These are phyloP conservation scores for Xerus inauris DNA, from an alignment of 2,113 vertebrate species.

Conservation along the genomic window DNA sequence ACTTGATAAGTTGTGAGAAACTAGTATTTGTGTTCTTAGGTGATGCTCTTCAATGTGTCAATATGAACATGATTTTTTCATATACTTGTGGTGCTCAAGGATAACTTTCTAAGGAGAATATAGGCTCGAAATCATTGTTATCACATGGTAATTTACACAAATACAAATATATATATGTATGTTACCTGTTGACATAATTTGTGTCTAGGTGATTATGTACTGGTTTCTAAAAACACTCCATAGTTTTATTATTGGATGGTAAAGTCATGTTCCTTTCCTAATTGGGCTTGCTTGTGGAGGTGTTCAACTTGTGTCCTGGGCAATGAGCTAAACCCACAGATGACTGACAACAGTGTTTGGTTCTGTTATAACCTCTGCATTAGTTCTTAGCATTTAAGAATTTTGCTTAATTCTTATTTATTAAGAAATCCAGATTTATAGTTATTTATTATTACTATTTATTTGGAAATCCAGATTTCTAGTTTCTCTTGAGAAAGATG, in stretches of 20 bases:
- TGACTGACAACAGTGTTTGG: neutral
- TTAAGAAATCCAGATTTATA: neutral
- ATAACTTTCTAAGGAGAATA: constrained; percentile 5
- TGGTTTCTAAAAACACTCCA: constrained; percentile 20
- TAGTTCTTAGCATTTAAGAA: neutral
- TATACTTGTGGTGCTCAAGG: neutral
- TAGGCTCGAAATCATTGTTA: neutral
- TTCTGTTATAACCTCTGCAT: constrained; percentile 25
- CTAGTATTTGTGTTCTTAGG: neutral
- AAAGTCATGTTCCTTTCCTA: neutral
- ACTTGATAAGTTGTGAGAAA: constrained; percentile 8
- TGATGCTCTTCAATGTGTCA: neutral
- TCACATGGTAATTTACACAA: neutral
- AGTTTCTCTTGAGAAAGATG: neutral
- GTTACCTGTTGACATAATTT: neutral
- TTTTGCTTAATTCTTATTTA: no score
- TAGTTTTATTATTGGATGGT: constrained; percentile 19
- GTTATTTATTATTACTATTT: no score
- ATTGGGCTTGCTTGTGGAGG: neutral
- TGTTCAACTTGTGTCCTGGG: neutral
- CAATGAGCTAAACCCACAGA: neutral
- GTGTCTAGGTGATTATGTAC: neutral
- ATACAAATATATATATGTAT: constrained; percentile 19
- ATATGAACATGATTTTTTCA: neutral
- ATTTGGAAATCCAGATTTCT: no score